Evolutionary conservation across 2,888 invertebrate genomes (phyloP).

Genomic region (Eupeodes luniger): DNA sequence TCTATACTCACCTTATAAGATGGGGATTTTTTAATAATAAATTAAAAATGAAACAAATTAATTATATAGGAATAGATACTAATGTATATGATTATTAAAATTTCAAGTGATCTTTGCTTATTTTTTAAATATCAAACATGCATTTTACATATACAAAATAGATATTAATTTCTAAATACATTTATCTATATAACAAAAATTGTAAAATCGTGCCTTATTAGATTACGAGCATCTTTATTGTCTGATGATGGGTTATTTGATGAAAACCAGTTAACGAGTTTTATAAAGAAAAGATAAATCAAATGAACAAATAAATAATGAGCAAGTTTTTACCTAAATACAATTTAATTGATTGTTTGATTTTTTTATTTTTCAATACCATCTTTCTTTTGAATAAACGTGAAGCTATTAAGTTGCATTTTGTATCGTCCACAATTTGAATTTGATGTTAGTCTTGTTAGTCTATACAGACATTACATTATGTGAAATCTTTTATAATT

Average conservation of each 20-base stretch:
- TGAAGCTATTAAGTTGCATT: too few relatives aligned
- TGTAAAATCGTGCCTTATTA: conserved; percentile 3
- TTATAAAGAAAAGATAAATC: background rate
- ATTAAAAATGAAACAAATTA: background rate
- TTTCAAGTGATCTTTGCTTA: too few relatives aligned
- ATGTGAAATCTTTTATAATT: too few relatives aligned
- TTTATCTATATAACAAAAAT: background rate
- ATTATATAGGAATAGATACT: too few relatives aligned
- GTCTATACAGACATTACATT: too few relatives aligned
- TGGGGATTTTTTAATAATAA: background rate
- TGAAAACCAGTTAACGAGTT: background rate
- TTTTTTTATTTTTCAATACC: background rate
- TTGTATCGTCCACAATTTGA: too few relatives aligned
- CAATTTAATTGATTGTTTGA: background rate
- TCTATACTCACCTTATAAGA: background rate
- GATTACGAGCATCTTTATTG: background rate
- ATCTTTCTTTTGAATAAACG: too few relatives aligned
- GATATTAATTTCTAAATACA: too few relatives aligned
- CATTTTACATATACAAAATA: too few relatives aligned
- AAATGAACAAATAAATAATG: background rate
- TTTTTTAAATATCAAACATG: too few relatives aligned
- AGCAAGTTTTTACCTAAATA: background rate
- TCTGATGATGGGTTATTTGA: background rate
- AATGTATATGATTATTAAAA: too few relatives aligned
- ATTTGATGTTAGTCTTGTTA: too few relatives aligned